These are phyloP conservation scores for Drosophila pruinosa DNA, from an alignment of 1,140 invertebrate species.

Conservation along the genomic window DNA sequence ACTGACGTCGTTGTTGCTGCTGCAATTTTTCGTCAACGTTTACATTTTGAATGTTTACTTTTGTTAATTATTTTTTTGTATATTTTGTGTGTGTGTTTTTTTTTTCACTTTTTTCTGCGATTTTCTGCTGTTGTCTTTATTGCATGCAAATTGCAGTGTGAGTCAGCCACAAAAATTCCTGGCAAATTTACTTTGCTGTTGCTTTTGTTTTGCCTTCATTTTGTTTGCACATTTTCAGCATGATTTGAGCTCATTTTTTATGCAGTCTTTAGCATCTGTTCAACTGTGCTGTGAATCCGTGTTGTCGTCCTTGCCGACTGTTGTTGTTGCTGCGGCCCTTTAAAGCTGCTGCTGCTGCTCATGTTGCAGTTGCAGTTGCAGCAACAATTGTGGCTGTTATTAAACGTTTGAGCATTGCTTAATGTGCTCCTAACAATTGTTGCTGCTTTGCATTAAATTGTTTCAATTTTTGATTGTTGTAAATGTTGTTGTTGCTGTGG, in stretches of 20 bases:
- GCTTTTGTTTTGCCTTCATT: slow-evolving; percentile 2
- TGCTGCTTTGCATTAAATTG: background rate
- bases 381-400: too few species aligned
- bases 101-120: background rate
- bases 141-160: slow-evolving; percentile 15
- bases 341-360: background rate
- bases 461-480: too few species aligned
- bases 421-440: background rate
- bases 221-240: background rate
- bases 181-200: background rate
- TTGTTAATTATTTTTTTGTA: background rate
- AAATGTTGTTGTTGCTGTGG: background rate
- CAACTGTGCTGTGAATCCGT: too few species aligned
- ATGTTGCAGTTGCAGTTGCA: too few species aligned
- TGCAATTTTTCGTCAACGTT: slow-evolving; percentile 21
- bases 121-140: slow-evolving; percentile 13
- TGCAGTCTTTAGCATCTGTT: too few species aligned
- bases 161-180: slow-evolving; percentile 1
- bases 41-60: slow-evolving; percentile 2
- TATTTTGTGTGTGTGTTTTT: slow-evolving; percentile 29
- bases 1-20: slow-evolving; percentile 8
- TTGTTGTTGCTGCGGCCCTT: too few species aligned
- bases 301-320: too few species aligned
- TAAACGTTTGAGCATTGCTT: too few species aligned
- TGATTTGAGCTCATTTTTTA: too few species aligned